Conservation (phyloP, 2,113 vertebrate species). For the Pomatostomus ruficeps region DNA sequence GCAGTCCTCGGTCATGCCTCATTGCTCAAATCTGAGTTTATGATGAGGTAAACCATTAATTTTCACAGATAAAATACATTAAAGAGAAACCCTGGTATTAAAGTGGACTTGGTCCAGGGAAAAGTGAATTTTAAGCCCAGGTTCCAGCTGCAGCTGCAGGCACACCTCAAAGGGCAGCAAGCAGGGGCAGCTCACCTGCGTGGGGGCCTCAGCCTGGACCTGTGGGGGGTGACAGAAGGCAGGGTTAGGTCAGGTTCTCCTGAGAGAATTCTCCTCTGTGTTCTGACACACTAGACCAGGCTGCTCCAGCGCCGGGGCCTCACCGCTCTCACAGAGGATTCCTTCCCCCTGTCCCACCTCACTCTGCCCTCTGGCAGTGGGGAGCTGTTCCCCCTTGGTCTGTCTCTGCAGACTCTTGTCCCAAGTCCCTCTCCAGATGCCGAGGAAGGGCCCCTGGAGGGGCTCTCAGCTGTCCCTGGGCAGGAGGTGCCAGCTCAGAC, state of each 20-base stretch:
- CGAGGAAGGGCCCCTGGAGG: fast-evolving
- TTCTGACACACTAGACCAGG: not conserved
- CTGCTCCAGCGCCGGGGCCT: not conserved
- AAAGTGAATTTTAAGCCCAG: not conserved
- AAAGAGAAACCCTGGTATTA: not conserved
- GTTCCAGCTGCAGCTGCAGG: not conserved
- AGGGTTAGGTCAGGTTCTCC: not conserved
- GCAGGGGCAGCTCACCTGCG: not conserved
- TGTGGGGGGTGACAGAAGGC: not conserved
- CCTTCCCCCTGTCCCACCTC: fast-evolving
- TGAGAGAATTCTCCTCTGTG: not conserved
- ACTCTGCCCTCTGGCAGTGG: not conserved
- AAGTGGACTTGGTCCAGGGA: not conserved
- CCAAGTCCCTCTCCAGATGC: not conserved
- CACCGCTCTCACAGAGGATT: not conserved
- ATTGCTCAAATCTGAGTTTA: not conserved
- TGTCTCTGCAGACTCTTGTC: not conserved
- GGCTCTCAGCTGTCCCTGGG: not conserved
- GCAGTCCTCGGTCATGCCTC: not conserved
- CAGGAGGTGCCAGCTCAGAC: not conserved
- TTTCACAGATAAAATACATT: not conserved
- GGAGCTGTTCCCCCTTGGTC: not conserved
- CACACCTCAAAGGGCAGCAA: not conserved
- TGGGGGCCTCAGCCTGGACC: fast-evolving
- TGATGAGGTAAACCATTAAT: not conserved